Base-by-base conservation (phyloP, 2,888 invertebrate species). In the Yponomeuta plumbellus region DNA sequence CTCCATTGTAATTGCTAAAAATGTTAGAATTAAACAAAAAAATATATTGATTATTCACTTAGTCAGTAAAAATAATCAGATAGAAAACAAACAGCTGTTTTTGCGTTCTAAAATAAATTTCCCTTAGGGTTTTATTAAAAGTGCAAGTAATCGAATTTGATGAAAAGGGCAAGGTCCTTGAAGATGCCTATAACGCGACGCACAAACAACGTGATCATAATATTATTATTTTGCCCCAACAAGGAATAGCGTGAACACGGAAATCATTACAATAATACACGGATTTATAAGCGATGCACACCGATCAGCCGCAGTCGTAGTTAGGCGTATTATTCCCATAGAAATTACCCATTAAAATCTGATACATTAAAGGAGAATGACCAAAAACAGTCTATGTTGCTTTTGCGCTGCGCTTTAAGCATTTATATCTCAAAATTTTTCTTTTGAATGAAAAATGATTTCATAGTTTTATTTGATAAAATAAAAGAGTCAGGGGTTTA, bases 261-360 rank as follows among this genome's bases (percentile, higher is more conserved):
- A 61, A 61, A 61, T 34, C 20, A 61, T 61, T 34, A 61, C 3
- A 61, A 23, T 61, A 61, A 61, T 61, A 61, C 23, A 11, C 2
- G 17, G 23, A 61, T 61, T 61, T 61, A 34, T 61, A 61, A 22
- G 61, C 61, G 34, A 61, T 61, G 61, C 61, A 26, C 34, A 21
- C 1, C 13, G 61, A 23, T 58, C 21, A 4, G 6, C 20, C 11
- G 21, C 21, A 52, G 17, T 5, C 17, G 0, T 52, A 17, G 44
- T 52, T 52, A 52, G 13, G 3, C 17, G 4, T 13, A 52, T 52
- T 52, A 34, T 52, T 52, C 10, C 44, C 44, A 52, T 52, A 17
- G 17, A 52, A 52, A 17, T n/a, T n/a, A n/a, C n/a, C n/a, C n/a
- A n/a, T n/a, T n/a, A n/a, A n/a, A n/a, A n/a, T n/a, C n/a, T n/a